Evolutionary conservation across 2,113 vertebrate genomes (phyloP).

Genomic region (Rhadina sibilatrix): DNA sequence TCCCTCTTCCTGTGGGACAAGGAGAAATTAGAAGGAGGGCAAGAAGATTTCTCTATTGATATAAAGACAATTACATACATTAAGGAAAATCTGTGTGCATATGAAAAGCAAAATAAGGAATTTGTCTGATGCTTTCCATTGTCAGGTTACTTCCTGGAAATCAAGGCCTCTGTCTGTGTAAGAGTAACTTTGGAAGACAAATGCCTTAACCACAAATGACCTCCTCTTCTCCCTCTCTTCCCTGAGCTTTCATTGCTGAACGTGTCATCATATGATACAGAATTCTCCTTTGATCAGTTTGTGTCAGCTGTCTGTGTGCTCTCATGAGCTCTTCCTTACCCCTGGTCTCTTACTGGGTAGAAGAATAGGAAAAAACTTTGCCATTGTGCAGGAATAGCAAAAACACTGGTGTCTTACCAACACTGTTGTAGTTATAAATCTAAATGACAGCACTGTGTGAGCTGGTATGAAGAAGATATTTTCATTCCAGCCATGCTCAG

Average conservation of each 20-base stretch:
- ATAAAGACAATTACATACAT: neutral
- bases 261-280: neutral
- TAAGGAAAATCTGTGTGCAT: neutral
- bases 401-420: neutral
- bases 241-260: neutral
- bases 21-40: neutral
- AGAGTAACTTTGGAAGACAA: neutral
- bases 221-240: neutral
- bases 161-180: neutral
- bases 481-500: neutral
- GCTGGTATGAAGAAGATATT: neutral
- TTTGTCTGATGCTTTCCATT: neutral
- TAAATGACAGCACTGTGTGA: neutral
- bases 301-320: neutral
- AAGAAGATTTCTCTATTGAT: neutral
- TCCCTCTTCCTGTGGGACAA: neutral
- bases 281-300: neutral
- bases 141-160: neutral
- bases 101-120: neutral
- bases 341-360: neutral
- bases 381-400: neutral
- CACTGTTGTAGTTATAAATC: neutral
- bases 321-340: neutral
- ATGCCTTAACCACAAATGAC: neutral
- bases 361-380: neutral